A percentile compares a stretch with the other conserved stretches of the same genome.
Conservation (phyloP, 1,140 invertebrate genomes). For the Drosophila repletoides region DNA sequence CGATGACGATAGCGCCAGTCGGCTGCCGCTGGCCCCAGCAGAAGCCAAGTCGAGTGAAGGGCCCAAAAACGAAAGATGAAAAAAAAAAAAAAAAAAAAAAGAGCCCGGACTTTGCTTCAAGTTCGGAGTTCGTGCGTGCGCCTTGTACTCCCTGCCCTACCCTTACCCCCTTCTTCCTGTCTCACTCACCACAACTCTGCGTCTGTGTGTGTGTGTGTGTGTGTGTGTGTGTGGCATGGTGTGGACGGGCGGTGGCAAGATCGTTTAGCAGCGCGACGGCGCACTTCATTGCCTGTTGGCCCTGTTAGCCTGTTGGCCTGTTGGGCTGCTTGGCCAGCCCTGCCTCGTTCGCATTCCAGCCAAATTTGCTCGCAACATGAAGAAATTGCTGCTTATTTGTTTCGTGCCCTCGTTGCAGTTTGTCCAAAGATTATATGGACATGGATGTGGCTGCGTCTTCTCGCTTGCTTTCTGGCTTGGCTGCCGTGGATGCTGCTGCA, state of each 20-base stretch:
- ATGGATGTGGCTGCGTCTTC: conserved; percentile 25
- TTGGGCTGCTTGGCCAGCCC: neutral
- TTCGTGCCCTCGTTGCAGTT: conserved; percentile 50
- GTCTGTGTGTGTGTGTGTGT: neutral
- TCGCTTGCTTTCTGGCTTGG: too few species aligned
- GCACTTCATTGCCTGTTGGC: conserved; percentile 64
- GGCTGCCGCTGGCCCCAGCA: conserved; percentile 39
- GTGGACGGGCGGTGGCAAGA: conserved; percentile 80
- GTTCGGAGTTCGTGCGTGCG: conserved; percentile 72
- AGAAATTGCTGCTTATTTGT: conserved; percentile 79
- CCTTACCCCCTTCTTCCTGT: neutral
- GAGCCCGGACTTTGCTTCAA: conserved; percentile 37
- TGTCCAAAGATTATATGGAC: conserved; percentile 51
- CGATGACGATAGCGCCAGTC: conserved; percentile 66
- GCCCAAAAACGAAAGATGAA: conserved; percentile 47
- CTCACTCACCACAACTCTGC: neutral
- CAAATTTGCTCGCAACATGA: conserved; percentile 78
- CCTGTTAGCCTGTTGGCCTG: too few species aligned
- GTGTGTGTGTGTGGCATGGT: conserved; percentile 71
- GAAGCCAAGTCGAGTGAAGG: conserved; percentile 47
- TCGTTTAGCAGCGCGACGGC: conserved; percentile 75
- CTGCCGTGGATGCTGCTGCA: conserved; percentile 7
- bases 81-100: too few species aligned
- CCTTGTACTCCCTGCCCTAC: conserved; percentile 4
- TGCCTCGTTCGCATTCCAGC: conserved; percentile 57